Conservation (phyloP, 2,888 invertebrate species). For the Tipula confusa region DNA sequence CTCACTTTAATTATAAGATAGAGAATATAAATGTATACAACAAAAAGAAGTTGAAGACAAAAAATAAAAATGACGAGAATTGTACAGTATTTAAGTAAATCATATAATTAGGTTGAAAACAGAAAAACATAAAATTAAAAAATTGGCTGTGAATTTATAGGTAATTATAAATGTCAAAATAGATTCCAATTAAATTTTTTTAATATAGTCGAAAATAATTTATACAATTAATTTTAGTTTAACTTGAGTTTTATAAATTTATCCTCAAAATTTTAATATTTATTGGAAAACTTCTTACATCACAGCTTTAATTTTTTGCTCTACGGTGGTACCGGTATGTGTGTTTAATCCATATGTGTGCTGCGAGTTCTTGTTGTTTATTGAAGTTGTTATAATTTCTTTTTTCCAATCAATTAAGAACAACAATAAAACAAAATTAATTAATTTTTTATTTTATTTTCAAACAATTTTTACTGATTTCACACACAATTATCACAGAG, state of each 20-base stretch:
- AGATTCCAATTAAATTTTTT: not conserved
- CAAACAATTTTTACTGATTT: slow-evolving; percentile 4
- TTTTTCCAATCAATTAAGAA: slow-evolving; percentile 30
- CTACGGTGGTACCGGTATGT: not conserved
- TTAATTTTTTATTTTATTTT: slow-evolving; percentile 26
- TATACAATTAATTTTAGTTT: not conserved
- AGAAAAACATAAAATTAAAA: not conserved
- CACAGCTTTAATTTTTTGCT: not conserved
- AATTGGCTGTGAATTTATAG: slow-evolving; percentile 16
- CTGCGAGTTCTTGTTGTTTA: not conserved
- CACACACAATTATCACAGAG: slow-evolving; percentile 20
- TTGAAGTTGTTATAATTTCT: not conserved
- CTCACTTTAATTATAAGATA: not conserved
- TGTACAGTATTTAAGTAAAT: not conserved
- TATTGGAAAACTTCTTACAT: slow-evolving; percentile 25
- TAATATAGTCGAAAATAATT: not conserved
- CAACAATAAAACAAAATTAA: slow-evolving; percentile 30
- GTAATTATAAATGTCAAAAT: slow-evolving; percentile 12
- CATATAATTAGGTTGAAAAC: not conserved
- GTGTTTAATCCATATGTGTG: too few relatives aligned
- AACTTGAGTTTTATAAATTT: not conserved
- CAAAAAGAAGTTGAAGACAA: not conserved
- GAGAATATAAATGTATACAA: not conserved
- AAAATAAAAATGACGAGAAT: not conserved
- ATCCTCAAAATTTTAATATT: slow-evolving; percentile 21